Conservation (phyloP, 2,797 vertebrate genomes). For the Myotis myotis region DNA sequence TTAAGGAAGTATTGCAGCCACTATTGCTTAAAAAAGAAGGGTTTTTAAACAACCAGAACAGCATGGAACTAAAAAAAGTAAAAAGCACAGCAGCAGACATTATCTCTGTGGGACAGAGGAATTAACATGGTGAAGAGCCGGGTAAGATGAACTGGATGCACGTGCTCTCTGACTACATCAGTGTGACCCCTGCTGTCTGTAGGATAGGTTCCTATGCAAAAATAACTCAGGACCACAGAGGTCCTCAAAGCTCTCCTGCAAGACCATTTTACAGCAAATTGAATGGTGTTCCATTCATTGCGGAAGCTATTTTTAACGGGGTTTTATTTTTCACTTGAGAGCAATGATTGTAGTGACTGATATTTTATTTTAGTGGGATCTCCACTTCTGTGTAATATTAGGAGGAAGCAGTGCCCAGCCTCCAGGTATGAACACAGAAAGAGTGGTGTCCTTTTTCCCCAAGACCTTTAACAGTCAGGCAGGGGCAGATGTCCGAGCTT, state of each 20-base stretch:
- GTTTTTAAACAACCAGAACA: slow-evolving; percentile 45
- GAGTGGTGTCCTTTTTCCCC: not conserved
- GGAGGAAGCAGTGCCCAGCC: not conserved
- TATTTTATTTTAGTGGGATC: not conserved
- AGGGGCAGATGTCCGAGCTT: not conserved
- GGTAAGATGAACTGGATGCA: not conserved
- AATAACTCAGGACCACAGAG: not conserved
- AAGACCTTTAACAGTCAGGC: not conserved
- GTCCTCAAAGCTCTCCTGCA: not conserved
- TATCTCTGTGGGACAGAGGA: not conserved
- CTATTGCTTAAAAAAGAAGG: not conserved
- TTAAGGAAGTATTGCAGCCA: not conserved
- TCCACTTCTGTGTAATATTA: not conserved
- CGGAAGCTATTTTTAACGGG: not conserved
- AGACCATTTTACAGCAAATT: not conserved
- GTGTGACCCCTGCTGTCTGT: accelerated
- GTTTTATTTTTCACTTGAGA: slow-evolving; percentile 7
- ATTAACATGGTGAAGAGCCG: not conserved
- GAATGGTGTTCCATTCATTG: not conserved
- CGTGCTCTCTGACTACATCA: not conserved
- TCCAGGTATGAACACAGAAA: not conserved
- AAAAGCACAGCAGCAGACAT: slow-evolving; percentile 1
- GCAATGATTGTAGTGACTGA: not conserved
- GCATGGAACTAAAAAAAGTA: not conserved
- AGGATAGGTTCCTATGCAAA: not conserved